These are phyloP conservation scores for Leptopilina syphax DNA, from an alignment of 2,888 invertebrate species.

Conservation along the genomic window DNA sequence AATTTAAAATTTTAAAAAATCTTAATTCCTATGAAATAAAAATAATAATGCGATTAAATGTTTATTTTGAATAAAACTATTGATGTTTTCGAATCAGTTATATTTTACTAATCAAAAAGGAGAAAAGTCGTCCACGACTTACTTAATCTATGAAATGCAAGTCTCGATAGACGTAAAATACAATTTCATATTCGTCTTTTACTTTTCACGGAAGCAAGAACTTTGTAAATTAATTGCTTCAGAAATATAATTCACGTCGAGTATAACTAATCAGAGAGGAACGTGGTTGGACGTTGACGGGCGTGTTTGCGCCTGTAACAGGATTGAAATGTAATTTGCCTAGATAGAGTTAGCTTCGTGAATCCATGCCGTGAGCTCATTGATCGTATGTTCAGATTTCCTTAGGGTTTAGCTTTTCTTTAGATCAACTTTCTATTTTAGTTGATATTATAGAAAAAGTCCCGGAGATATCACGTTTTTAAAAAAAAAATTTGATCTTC, in stretches of 20 bases:
- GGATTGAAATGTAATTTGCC: constrained; percentile 69
- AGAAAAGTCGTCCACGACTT: no score
- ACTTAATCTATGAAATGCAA: background rate
- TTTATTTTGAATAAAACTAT: no score
- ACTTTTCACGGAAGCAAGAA: constrained; percentile 43
- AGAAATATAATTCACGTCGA: constrained; percentile 64
- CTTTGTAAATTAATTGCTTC: constrained; percentile 66
- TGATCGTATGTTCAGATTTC: constrained; percentile 60
- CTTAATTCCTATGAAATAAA: no score
- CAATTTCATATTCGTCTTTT: constrained; percentile 54
- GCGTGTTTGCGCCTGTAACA: constrained; percentile 67
- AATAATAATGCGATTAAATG: no score
- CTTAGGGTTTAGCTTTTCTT: constrained; percentile 52
- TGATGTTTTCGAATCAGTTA: no score
- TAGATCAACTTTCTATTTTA: background rate
- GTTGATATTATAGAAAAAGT: background rate
- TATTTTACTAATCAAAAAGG: no score
- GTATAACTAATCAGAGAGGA: constrained; percentile 66
- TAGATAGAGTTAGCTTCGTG: constrained; percentile 65
- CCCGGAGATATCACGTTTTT: background rate
- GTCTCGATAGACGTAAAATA: constrained; percentile 43
- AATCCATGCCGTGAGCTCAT: constrained; percentile 53
- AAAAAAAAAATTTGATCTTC: background rate
- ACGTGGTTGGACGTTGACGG: constrained; percentile 67
- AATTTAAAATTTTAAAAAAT: no score